Conservation (phyloP, 2,797 vertebrate species). For the Clarias platycephalus region DNA sequence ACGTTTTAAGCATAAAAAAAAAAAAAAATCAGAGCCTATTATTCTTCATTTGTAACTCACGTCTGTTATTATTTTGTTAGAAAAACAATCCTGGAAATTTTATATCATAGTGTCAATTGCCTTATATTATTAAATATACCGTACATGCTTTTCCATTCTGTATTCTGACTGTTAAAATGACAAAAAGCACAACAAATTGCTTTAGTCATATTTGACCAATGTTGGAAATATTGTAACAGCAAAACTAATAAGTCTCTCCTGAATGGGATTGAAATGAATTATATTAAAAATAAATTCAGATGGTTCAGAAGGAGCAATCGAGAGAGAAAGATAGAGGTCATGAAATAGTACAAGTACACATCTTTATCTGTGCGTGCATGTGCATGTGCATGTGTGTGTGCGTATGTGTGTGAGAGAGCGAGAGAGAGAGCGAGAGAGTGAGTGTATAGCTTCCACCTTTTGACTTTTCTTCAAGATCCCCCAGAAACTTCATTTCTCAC, state of each 20-base stretch:
- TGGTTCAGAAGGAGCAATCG: not conserved
- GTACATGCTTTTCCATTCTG: not conserved
- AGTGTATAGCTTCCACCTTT: not conserved
- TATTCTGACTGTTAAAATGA: not conserved
- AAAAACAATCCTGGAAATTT: no score
- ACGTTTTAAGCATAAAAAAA: not conserved
- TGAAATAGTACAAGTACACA: not conserved
- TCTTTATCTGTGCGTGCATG: slow-evolving; percentile 1
- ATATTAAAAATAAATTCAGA: not conserved
- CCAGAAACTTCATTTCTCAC: slow-evolving; percentile 47
- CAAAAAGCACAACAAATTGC: not conserved
- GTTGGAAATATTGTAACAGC: not conserved
- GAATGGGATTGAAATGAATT: not conserved
- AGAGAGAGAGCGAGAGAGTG: not conserved
- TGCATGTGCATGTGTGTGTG: not conserved
- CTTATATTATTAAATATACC: not conserved
- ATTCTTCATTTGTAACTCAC: not conserved
- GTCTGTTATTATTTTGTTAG: not conserved
- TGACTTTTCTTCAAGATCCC: slow-evolving; percentile 27
- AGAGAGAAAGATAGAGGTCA: not conserved
- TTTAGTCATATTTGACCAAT: not conserved
- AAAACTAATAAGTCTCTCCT: not conserved
- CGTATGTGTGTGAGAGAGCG: not conserved
- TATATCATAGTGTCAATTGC: not conserved
- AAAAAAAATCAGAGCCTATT: not conserved